Evolutionary conservation across 2,888 invertebrate genomes (phyloP), one percentile per base, ranked within the genome.

Genomic region (Mythimna pallens): DNA sequence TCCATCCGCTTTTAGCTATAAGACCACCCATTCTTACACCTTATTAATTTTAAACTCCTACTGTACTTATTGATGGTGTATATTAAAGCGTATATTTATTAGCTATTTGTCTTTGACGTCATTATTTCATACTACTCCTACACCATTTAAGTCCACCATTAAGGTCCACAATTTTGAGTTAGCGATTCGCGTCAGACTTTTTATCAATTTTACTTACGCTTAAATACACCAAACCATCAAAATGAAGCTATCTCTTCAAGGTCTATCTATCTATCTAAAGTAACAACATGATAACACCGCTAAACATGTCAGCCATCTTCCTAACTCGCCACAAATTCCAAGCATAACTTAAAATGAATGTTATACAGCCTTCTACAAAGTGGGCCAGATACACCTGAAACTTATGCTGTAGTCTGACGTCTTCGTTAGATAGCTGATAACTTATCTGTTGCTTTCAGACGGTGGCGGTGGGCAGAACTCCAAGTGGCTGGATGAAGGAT

Each of bases 331-430:
- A 47, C 65, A 80, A 73, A 81, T 65, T 61, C 69, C 20, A 52
- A 55, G 58, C 57, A 58, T 83, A 78, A 85, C 73, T 81, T 70
- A 62, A 59, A 85, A 76, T 66, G 34, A 84, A 83, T 70, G 79
- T 76, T 83, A 74, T 77, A 73, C 65, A 30, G 34, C 36, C 54
- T 59, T 65, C 5, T 25, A 30, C 65, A 34, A 66, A 75, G 64
- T 71, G 64, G 40, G 54, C 5, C 68, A 72, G 80, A 64, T 79
- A 79, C 79, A 82, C 83, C 81, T 81, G 80, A 22, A 81, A 79
- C 83, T 82, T 79, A 30, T 36, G 43, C 59, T 25, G 52, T n/a
- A 58, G 65, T 22, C 55, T 40, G 80, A 68, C 59, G 62, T 66
- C 83, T 82, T 67, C 58, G 52, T 73, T 59, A 73, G 70, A 70